phyloP scores from a whole-genome alignment of 1,140 invertebrate species.

The Eueides isabella region DNA sequence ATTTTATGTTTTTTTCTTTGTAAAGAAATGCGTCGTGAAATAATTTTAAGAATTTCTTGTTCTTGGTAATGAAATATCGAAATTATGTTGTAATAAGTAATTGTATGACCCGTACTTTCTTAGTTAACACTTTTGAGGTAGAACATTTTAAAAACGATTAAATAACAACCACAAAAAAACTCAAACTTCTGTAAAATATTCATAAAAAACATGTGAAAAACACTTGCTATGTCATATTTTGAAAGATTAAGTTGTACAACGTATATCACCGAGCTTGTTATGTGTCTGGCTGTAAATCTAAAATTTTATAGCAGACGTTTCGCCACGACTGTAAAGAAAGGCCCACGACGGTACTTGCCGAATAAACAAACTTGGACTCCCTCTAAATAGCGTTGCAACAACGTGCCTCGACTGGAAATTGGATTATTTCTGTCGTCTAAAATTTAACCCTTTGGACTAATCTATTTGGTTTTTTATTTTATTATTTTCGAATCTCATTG shows the following conservation, averaged over 20 bases:
- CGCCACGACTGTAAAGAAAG: slow-evolving; percentile 17
- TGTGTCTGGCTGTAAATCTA: slow-evolving; percentile 1
- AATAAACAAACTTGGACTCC: slow-evolving; percentile 21
- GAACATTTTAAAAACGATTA: too few species aligned
- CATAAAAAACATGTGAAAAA: not conserved
- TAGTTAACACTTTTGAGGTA: too few species aligned
- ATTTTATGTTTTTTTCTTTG: not conserved
- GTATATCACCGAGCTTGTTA: not conserved
- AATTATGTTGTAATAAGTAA: too few species aligned
- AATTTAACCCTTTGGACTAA: not conserved
- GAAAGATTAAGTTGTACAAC: slow-evolving; percentile 7
- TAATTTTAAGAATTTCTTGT: not conserved
- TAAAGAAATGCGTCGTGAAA: not conserved
- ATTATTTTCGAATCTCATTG: not conserved
- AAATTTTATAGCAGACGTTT: slow-evolving; percentile 28
- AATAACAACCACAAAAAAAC: too few species aligned
- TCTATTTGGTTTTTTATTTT: not conserved
- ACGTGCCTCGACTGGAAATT: not conserved
- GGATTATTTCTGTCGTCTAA: not conserved
- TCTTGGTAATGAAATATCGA: too few species aligned
- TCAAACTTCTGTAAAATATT: not conserved
- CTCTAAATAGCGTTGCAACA: slow-evolving; percentile 22
- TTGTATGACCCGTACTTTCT: too few species aligned
- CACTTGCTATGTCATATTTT: not conserved
- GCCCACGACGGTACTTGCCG: slow-evolving; percentile 8